These are phyloP conservation scores for Lasiurus borealis DNA, from an alignment of 2,113 vertebrate genomes.

Conservation along the genomic window DNA sequence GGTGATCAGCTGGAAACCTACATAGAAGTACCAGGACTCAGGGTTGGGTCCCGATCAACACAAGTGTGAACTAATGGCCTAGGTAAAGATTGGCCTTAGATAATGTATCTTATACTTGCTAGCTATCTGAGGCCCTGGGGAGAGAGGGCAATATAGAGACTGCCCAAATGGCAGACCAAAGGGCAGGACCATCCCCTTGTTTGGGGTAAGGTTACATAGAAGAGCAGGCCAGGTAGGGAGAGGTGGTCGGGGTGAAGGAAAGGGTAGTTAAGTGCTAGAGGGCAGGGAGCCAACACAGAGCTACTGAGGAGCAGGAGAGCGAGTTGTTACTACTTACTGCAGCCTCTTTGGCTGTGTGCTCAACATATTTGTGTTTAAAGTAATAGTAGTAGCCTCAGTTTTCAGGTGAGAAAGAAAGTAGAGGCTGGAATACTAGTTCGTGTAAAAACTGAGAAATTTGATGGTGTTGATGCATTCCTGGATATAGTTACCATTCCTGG, in stretches of 20 bases:
- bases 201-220: not conserved
- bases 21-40: not conserved
- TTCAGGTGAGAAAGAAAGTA: not conserved
- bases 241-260: not conserved
- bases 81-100: not conserved
- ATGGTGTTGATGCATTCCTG: not conserved
- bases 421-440: not conserved
- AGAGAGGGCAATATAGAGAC: not conserved
- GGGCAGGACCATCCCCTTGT: not conserved
- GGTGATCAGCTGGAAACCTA: not conserved
- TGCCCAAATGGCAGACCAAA: not conserved
- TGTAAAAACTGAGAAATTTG: constrained; percentile 35
- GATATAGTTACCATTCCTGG: not conserved
- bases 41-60: not conserved
- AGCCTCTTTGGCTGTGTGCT: not conserved
- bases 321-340: not conserved
- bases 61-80: not conserved
- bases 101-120: not conserved
- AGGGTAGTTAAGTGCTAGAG: not conserved
- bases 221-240: not conserved
- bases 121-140: not conserved
- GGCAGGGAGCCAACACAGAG: not conserved
- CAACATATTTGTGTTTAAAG: constrained; percentile 15
- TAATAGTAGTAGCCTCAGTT: not conserved
- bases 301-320: not conserved